phyloP scores from a whole-genome alignment of 2,888 invertebrate genomes.

The Morpho achilles region DNA sequence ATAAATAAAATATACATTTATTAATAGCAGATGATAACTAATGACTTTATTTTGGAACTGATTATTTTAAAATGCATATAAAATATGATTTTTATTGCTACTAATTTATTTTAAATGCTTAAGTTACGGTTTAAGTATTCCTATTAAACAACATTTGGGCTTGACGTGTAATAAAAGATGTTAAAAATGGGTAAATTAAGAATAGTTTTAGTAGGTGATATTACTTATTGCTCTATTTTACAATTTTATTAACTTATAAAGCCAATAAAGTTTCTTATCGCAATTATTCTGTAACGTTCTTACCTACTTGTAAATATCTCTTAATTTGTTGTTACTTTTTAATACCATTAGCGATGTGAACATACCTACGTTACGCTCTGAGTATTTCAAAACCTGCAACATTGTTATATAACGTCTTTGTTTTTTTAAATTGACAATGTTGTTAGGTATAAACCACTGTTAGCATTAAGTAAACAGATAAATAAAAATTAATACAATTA shows the following conservation, averaged over 20 bases:
- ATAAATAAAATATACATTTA: constrained; percentile 22
- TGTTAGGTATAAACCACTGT: no score
- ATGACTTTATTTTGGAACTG: constrained; percentile 21
- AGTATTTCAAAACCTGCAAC: no score
- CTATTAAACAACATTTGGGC: constrained; percentile 7
- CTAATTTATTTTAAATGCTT: constrained; percentile 15
- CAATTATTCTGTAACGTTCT: neutral
- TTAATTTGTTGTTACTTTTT: no score
- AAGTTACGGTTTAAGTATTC: constrained; percentile 10
- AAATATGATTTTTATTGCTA: constrained; percentile 22
- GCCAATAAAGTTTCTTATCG: neutral
- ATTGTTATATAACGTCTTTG: no score
- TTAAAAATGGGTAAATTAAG: constrained; percentile 6
- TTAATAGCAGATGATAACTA: constrained; percentile 22
- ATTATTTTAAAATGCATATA: constrained; percentile 20
- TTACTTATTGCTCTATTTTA: neutral
- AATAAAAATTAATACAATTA: no score
- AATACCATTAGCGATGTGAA: no score
- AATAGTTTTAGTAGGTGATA: constrained; percentile 6
- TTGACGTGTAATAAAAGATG: constrained; percentile 8
- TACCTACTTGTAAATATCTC: no score
- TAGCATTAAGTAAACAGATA: no score
- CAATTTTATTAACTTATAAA: constrained; percentile 1
- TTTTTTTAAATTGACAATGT: no score
- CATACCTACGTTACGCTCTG: no score